Conservation (phyloP, 2,888 invertebrate species). For the Nemoura dubitans region DNA sequence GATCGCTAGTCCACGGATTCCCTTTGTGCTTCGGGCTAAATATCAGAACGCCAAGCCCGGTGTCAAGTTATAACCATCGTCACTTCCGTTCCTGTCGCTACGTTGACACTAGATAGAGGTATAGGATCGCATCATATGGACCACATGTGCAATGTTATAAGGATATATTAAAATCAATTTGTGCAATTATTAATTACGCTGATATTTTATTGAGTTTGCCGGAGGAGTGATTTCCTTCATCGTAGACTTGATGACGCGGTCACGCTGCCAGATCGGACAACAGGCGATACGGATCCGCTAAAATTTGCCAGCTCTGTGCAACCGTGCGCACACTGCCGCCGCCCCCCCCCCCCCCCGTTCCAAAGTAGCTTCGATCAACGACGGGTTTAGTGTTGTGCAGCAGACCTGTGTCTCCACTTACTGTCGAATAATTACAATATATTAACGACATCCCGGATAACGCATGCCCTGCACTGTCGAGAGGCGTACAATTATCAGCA, state of each 20-base stretch:
- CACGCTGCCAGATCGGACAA: too few species aligned
- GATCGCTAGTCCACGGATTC: too few species aligned
- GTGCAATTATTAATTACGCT: too few species aligned
- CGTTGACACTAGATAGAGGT: too few species aligned
- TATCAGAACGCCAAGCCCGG: background rate
- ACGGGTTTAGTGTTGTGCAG: too few species aligned
- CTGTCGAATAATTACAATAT: background rate
- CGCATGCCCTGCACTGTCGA: background rate
- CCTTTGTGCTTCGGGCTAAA: background rate
- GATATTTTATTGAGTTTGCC: too few species aligned
- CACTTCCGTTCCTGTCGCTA: background rate
- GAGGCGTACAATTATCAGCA: background rate
- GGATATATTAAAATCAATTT: too few species aligned
- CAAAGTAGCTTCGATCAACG: too few species aligned
- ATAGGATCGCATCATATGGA: too few species aligned
- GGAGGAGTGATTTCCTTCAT: too few species aligned
- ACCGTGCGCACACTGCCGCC: background rate
- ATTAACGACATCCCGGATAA: slow-evolving; percentile 12
- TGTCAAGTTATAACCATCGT: background rate
- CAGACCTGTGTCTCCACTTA: background rate
- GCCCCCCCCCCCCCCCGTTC: background rate
- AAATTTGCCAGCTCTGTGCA: background rate
- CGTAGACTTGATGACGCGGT: too few species aligned
- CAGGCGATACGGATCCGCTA: background rate
- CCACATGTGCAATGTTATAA: too few species aligned